Base-by-base conservation (phyloP, 2,888 invertebrate genomes). In the Marronus borbonicus region DNA sequence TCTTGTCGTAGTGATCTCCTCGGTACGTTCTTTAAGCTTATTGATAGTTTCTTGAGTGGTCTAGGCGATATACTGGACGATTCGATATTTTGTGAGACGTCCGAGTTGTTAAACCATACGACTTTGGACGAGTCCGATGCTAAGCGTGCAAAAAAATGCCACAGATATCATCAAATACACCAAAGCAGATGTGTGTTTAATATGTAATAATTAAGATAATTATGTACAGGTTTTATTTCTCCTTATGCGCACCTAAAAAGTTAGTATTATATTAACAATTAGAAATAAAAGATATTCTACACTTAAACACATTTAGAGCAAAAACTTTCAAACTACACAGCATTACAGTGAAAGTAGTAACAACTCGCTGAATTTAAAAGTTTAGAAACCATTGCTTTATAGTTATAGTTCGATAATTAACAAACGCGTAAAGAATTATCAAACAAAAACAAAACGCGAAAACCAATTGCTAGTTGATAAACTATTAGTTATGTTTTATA, bases 21-120 rank as follows among this genome's bases (percentile, higher is more conserved):
- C 2, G 89, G 87, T 39, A 86, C 85, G 81, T 85, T 86, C 81
- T 88, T 88, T 77, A 89, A 83, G 82, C 87, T 88, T 17, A 86
- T 85, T 17, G 88, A 87, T 83, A 94, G 91, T 75, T 94, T 93
- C 86, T 94, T 94, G 81, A 91, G 87, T 3, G 94, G 93, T 69
- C 94, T 90, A 68, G 95, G 94, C 1, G 94, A 94, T 84, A 92
- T 91, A 79, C 87, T 88, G 66, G 85, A 85, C 12, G 87, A 87
- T 82, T 88, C 88, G 31, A 87, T 85, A 76, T 85, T 87, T 80
- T 87, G 87, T 20, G 86, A 84, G 52, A 85, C 83, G 80, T 88
- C 87, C 1, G 85, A 77, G 78, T 85, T 87, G 80, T 87, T 88
- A 80, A 89, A 87, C 88, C 88, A 88, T 44, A 88, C 87, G 24